These are phyloP conservation scores for Cisticola juncidis DNA, from an alignment of 2,113 vertebrate species.

Conservation along the genomic window DNA sequence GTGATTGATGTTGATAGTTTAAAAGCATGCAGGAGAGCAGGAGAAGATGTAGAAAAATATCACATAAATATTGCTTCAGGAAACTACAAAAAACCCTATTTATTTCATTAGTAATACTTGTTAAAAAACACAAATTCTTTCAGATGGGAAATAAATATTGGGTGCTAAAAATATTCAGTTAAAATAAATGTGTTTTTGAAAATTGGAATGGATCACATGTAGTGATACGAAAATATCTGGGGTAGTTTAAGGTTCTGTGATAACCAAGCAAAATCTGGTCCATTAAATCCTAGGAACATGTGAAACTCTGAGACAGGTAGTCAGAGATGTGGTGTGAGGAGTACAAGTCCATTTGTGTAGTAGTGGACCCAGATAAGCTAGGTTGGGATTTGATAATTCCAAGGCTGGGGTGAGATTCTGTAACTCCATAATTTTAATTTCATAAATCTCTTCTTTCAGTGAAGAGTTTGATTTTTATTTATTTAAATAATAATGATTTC, in stretches of 20 bases:
- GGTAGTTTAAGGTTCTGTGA: fast-evolving
- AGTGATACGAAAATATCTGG: neutral
- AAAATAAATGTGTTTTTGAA: neutral
- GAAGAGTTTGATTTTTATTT: neutral
- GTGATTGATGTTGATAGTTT: neutral
- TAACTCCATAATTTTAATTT: neutral
- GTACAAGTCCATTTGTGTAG: neutral
- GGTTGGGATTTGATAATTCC: neutral
- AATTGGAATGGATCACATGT: neutral
- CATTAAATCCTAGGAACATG: neutral
- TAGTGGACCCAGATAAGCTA: no score
- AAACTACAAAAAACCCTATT: neutral
- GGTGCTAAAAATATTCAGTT: neutral
- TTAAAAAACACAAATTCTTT: neutral
- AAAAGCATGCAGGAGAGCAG: neutral
- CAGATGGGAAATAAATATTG: neutral
- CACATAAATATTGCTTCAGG: neutral
- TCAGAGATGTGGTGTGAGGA: neutral
- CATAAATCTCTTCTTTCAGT: neutral
- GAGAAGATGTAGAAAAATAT: neutral
- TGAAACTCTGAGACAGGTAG: neutral
- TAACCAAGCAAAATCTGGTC: neutral
- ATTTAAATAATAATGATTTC: neutral
- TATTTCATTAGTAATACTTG: neutral
- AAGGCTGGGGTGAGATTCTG: neutral